Base-by-base conservation (phyloP, 2,113 vertebrate species). In the Tympanuchus pallidicinctus region DNA sequence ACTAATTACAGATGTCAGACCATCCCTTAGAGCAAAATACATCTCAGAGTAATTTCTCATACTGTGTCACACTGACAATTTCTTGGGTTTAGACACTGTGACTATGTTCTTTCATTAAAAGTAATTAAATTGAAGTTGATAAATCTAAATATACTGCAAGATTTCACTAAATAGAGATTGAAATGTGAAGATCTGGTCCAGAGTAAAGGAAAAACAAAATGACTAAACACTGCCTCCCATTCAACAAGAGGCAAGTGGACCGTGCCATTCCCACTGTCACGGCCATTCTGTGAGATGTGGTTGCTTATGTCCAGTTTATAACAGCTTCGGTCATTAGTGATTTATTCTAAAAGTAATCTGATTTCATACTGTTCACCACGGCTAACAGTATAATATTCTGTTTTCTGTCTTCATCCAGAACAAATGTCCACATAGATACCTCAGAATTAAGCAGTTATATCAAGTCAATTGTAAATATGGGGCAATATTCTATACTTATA, bases 1-100 rank as follows among this genome's bases (percentile, higher is more conserved):
- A 40, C 36, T 79, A 85, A 91, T 85, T 95, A 76, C 34, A 72
- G 70, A 52, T 61, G 77, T 84, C 57, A 86, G 57, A 65, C 28
- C 17, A 42, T 27, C 63, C 13, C 34, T 76, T 30, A 75, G n/a
- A 75, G 10, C 6, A 95, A 86, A 84, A 78, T 21, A 2, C 52
- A 74, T 16, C 10, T 77, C 32, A 67, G 67, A 80, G 4, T 65
- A 54, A 83, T 71, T 90, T 88, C 8, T 81, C 57, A 19, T 27
- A 61, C 13, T 63, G 25, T 48, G 8, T 60, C 19, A 21, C n/a
- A 14, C 4, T 20, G 19, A 30, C 11, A 63, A 16, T 6, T 2
- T 42, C 21, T 20, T 65, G 25, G 18, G 6, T 84, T 95, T 83
- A 84, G 38, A 52, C 52, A 74, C 6, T 2, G 8, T 60, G 81